Evolutionary conservation across 2,888 invertebrate species (phyloP).

Genomic region (Lepidochrysops patricia): DNA sequence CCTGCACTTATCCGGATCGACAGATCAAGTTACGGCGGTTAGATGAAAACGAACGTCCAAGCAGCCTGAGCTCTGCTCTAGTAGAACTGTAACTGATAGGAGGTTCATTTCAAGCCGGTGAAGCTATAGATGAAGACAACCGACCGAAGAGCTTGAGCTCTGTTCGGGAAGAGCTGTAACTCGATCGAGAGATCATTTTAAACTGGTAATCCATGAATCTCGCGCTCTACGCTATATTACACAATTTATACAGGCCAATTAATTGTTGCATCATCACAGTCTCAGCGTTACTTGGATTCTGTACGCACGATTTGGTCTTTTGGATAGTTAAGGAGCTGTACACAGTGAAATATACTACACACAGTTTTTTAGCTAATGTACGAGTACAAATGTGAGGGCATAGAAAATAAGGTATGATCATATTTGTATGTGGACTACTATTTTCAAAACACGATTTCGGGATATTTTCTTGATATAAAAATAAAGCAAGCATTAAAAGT

Average conservation of each 20-base stretch:
- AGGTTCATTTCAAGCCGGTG: not conserved
- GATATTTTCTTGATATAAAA: too few relatives aligned
- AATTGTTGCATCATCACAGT: conserved; percentile 3
- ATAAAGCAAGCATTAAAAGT: too few relatives aligned
- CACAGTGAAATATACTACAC: too few relatives aligned
- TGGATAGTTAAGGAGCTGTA: too few relatives aligned
- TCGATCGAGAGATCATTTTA: not conserved
- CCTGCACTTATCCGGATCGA: not conserved
- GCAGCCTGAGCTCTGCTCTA: not conserved
- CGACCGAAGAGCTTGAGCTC: not conserved
- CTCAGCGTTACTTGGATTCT: not conserved
- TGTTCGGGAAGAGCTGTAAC: too few relatives aligned
- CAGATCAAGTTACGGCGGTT: not conserved
- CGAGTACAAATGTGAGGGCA: too few relatives aligned
- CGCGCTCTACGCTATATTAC: not conserved
- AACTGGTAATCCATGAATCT: not conserved
- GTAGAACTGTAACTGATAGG: not conserved
- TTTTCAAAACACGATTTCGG: too few relatives aligned
- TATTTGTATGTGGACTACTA: too few relatives aligned
- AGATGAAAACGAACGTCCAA: not conserved
- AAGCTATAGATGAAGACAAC: not conserved
- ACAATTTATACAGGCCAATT: conserved; percentile 10
- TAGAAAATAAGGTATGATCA: too few relatives aligned
- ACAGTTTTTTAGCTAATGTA: too few relatives aligned
- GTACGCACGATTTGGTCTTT: not conserved